Evolutionary conservation across 2,888 invertebrate species (phyloP).

Genomic region (Itoplectis maculator): DNA sequence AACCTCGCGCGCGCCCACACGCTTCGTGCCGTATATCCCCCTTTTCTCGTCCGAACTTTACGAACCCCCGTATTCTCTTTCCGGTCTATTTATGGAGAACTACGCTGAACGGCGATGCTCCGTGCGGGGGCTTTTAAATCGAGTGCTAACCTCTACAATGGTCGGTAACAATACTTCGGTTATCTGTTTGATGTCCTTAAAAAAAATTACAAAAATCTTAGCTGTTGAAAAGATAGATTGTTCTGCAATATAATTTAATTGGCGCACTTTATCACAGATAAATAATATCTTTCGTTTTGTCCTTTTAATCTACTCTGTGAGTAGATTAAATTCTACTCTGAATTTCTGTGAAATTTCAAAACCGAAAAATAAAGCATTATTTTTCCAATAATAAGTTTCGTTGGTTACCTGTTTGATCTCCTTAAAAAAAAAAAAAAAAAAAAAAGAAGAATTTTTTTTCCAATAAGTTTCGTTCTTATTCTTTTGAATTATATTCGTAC

Average conservation of each 20-base stretch:
- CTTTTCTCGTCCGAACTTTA: slow-evolving; percentile 25
- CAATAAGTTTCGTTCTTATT: too few species aligned
- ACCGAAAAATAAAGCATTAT: not conserved
- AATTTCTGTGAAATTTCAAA: too few species aligned
- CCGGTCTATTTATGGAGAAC: slow-evolving; percentile 36
- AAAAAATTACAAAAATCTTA: too few species aligned
- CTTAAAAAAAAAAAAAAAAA: too few species aligned
- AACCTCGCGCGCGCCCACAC: slow-evolving; percentile 2
- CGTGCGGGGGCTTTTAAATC: not conserved
- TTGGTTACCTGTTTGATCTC: too few species aligned
- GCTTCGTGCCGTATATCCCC: not conserved
- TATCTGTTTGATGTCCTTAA: not conserved
- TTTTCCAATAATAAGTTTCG: too few species aligned
- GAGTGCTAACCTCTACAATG: not conserved
- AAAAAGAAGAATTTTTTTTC: too few species aligned
- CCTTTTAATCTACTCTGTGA: not conserved
- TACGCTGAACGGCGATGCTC: slow-evolving; percentile 2
- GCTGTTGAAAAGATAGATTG: too few species aligned
- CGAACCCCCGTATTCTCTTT: slow-evolving; percentile 24
- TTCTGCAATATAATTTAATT: too few species aligned
- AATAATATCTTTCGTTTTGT: not conserved
- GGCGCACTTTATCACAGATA: too few species aligned
- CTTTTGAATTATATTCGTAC: too few species aligned
- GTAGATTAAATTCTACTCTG: too few species aligned
- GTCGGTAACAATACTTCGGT: not conserved